phyloP scores from a whole-genome alignment of 1,140 invertebrate species.

The Paracyclopina nana region DNA sequence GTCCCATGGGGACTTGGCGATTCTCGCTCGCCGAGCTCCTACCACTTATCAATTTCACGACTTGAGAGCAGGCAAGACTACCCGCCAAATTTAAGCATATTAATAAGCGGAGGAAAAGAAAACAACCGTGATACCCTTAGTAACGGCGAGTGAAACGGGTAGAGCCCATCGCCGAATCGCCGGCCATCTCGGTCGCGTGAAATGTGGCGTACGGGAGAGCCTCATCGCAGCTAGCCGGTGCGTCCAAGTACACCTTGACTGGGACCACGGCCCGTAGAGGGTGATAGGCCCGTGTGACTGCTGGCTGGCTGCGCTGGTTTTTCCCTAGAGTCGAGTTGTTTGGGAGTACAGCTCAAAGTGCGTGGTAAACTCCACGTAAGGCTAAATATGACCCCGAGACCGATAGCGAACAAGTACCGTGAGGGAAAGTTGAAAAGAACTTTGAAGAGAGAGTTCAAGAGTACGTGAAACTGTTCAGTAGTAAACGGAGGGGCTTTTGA shows the following conservation, averaged over 20 bases:
- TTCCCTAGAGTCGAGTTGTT: constrained; percentile 57
- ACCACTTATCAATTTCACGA: constrained; percentile 24
- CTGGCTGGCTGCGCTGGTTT: constrained; percentile 31
- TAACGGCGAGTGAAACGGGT: constrained; percentile 67
- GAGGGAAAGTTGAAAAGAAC: constrained; percentile 76
- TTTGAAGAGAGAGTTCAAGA: constrained; percentile 73
- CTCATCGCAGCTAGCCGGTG: constrained; percentile 15
- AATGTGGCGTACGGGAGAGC: constrained; percentile 44
- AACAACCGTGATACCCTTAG: constrained; percentile 68
- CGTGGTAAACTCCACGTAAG: constrained; percentile 66
- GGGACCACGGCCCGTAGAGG: constrained; percentile 44
- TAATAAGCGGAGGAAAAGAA: constrained; percentile 78
- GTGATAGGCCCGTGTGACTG: constrained; percentile 44
- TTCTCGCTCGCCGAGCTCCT: no score
- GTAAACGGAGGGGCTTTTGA: constrained; percentile 2
- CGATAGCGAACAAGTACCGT: constrained; percentile 77
- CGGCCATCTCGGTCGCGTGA: constrained; percentile 28
- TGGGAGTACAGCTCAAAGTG: constrained; percentile 61
- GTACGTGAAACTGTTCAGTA: constrained; percentile 43
- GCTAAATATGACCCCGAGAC: constrained; percentile 62
- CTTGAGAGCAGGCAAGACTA: constrained; percentile 47
- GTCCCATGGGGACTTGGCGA: no score
- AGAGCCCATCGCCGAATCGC: constrained; percentile 44
- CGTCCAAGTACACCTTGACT: constrained; percentile 44
- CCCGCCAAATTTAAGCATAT: constrained; percentile 71